Percentiles rank a stretch among this genome's conserved stretches.
phyloP scores from a whole-genome alignment of 2,888 invertebrate species.

The Pseudococcus viburni region DNA sequence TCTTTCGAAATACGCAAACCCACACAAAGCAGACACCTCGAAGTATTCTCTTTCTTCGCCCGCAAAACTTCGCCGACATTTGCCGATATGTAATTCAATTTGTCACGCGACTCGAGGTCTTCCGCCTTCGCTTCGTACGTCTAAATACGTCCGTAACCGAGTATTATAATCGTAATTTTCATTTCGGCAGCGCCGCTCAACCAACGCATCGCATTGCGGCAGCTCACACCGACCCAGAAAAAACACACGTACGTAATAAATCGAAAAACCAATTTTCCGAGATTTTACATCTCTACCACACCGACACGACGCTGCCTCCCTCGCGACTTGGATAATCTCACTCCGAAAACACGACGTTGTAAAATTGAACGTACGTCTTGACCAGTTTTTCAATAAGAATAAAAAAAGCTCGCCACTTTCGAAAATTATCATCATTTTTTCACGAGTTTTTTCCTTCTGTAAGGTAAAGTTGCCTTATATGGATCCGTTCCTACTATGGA shows the following conservation, averaged over 20 bases:
- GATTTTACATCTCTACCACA: not conserved
- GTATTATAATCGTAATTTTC: constrained; percentile 5
- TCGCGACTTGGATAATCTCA: not conserved
- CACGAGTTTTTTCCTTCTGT: too few relatives aligned
- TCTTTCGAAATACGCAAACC: too few relatives aligned
- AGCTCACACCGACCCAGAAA: not conserved
- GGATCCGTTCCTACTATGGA: too few relatives aligned
- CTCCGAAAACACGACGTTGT: not conserved
- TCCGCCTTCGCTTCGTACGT: not conserved
- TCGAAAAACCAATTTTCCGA: not conserved
- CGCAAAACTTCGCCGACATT: too few relatives aligned
- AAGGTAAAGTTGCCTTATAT: too few relatives aligned
- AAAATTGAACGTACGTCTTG: too few relatives aligned
- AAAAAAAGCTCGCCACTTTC: too few relatives aligned
- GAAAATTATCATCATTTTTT: too few relatives aligned
- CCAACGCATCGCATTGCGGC: not conserved
- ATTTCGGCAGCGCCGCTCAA: not conserved
- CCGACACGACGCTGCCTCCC: not conserved
- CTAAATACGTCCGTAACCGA: not conserved
- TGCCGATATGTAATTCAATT: not conserved
- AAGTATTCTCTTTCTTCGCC: too few relatives aligned
- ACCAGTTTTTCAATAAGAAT: too few relatives aligned
- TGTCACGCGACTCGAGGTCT: not conserved
- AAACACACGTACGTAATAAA: not conserved
- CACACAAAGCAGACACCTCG: too few relatives aligned